Conservation (phyloP, 2,888 invertebrate genomes). For the Kryphioiulus occultus region DNA sequence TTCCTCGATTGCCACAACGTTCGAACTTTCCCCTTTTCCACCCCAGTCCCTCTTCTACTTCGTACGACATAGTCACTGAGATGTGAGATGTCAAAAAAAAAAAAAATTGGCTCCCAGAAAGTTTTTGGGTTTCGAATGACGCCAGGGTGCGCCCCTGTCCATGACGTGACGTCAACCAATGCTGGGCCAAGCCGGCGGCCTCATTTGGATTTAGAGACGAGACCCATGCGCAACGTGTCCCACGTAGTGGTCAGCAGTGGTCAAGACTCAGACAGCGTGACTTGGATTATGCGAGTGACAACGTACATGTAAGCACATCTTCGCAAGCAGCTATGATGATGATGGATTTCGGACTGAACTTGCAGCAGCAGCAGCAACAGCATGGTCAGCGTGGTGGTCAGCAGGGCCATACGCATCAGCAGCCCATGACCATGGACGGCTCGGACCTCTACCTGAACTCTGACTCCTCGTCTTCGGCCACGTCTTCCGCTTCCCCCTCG, state of each 20-base stretch:
- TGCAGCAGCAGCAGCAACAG: background rate
- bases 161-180: background rate
- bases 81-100: background rate
- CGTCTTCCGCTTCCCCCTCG: background rate
- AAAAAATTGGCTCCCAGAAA: background rate
- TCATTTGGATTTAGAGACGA: background rate
- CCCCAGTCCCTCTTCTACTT: too few relatives aligned
- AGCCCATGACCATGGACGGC: background rate
- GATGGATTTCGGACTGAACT: background rate
- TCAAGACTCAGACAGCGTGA: background rate
- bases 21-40: background rate
- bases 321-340: background rate
- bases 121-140: conserved; percentile 13
- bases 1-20: background rate
- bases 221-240: background rate
- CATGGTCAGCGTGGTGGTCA: background rate
- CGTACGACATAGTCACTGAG: background rate
- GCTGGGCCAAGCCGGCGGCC: background rate
- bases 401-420: background rate
- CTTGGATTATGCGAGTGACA: background rate
- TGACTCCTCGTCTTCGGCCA: background rate
- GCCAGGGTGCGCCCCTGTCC: background rate
- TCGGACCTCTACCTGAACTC: background rate
- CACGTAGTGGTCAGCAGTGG: background rate
- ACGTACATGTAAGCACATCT: too few relatives aligned